phyloP scores from a whole-genome alignment of 35 echinoderm and acorn worm genomes.

The Heliocidaris erythrogramma region DNA sequence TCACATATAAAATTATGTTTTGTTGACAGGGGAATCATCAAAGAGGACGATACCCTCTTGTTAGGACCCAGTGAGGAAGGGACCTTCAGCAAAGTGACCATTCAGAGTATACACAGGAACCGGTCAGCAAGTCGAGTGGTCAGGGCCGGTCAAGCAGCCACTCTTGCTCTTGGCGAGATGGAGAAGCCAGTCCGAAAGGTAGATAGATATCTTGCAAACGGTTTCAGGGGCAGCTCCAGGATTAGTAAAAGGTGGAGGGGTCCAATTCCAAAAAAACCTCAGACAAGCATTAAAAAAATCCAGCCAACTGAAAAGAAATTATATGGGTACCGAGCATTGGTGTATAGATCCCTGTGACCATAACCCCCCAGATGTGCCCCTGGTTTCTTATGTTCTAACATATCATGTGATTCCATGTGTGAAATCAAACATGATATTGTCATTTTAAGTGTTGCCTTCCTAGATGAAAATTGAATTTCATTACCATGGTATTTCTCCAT shows the following conservation, averaged over 20 bases:
- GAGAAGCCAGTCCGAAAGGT: slow-evolving; percentile 85
- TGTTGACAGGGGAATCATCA: slow-evolving; percentile 70
- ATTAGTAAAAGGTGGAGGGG: background rate
- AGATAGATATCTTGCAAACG: slow-evolving; percentile 4
- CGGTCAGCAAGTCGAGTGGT: slow-evolving; percentile 87
- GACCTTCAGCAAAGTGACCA: slow-evolving; percentile 66
- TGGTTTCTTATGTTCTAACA: background rate
- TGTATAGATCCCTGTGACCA: no score
- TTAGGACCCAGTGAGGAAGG: slow-evolving; percentile 88
- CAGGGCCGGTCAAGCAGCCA: slow-evolving; percentile 91
- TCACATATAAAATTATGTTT: background rate
- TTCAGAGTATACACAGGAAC: slow-evolving; percentile 94
- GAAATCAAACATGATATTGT: no score
- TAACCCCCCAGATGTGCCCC: no score
- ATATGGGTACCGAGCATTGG: no score
- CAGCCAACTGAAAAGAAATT: no score
- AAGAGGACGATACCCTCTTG: slow-evolving; percentile 78
- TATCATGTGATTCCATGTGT: background rate
- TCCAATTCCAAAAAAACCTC: background rate
- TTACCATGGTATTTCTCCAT: background rate
- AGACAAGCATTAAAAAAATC: background rate
- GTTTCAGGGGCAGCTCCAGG: background rate
- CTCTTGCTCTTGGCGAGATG: slow-evolving; percentile 80
- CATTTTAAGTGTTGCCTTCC: no score
- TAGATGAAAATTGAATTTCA: no score